These are phyloP conservation scores for Erpornis zantholeuca DNA, from an alignment of 2,113 vertebrate species.

Conservation along the genomic window DNA sequence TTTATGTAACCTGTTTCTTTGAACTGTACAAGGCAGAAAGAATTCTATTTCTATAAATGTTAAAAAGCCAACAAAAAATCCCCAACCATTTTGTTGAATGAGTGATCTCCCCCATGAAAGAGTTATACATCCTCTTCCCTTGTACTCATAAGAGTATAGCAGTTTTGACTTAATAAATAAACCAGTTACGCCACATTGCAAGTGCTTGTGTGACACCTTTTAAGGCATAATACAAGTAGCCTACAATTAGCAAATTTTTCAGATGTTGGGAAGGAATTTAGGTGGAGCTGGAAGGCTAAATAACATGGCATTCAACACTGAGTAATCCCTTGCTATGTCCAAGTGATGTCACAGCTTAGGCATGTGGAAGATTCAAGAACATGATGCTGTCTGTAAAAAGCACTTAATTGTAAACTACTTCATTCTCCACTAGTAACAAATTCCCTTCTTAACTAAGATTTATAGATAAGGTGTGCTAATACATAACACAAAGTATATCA, in stretches of 20 bases:
- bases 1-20: background rate
- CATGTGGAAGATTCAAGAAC: background rate
- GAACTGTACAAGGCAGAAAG: background rate
- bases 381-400: background rate
- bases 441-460: background rate
- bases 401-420: background rate
- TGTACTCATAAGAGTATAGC: background rate
- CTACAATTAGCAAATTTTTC: background rate
- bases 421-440: background rate
- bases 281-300: background rate
- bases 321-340: background rate
- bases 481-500: background rate
- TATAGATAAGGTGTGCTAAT: background rate
- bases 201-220: background rate
- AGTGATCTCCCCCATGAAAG: background rate
- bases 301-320: background rate
- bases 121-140: background rate
- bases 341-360: background rate
- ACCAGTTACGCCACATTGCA: background rate
- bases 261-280: background rate
- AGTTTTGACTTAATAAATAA: background rate
- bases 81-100: background rate
- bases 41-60: background rate
- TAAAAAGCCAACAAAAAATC: fast-evolving
- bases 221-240: background rate